phyloP scores from a whole-genome alignment of 92 coral and sea anemone genomes.

The Chrysogorgia sp. region DNA sequence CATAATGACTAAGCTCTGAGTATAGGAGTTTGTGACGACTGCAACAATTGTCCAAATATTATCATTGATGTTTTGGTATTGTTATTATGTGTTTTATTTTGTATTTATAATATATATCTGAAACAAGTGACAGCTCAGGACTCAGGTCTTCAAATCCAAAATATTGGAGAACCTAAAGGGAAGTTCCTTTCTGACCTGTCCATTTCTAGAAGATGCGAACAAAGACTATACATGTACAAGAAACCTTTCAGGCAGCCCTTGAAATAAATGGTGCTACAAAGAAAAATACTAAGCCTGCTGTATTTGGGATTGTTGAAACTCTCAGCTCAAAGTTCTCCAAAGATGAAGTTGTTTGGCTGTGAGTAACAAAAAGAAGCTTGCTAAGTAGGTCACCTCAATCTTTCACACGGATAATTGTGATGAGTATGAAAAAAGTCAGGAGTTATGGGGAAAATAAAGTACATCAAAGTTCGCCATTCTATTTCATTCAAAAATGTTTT shows the following conservation, averaged over 20 bases:
- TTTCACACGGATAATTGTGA: no score
- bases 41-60: no score
- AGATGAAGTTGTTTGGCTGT: slow-evolving; percentile 36
- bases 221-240: slow-evolving; percentile 60
- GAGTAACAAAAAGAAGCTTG: slow-evolving; percentile 19
- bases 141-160: slow-evolving; percentile 44
- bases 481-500: no score
- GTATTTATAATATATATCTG: no score
- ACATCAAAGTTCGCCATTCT: no score
- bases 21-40: no score
- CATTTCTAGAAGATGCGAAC: slow-evolving; percentile 55
- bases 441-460: no score
- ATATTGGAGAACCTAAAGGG: slow-evolving; percentile 39
- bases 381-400: slow-evolving; percentile 25
- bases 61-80: no score
- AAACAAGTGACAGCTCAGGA: slow-evolving; percentile 47
- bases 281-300: slow-evolving; percentile 50
- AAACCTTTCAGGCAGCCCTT: slow-evolving; percentile 61
- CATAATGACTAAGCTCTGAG: no score
- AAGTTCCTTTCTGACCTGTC: slow-evolving; percentile 35
- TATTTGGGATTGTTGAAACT: slow-evolving; percentile 57
- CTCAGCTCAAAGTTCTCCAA: slow-evolving; percentile 46
- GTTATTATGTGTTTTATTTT: no score
- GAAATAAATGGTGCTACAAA: slow-evolving; percentile 65
- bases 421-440: no score